Evolutionary conservation across 2,797 vertebrate species (phyloP).

Genomic region (Melanotaenia pygmaea): DNA sequence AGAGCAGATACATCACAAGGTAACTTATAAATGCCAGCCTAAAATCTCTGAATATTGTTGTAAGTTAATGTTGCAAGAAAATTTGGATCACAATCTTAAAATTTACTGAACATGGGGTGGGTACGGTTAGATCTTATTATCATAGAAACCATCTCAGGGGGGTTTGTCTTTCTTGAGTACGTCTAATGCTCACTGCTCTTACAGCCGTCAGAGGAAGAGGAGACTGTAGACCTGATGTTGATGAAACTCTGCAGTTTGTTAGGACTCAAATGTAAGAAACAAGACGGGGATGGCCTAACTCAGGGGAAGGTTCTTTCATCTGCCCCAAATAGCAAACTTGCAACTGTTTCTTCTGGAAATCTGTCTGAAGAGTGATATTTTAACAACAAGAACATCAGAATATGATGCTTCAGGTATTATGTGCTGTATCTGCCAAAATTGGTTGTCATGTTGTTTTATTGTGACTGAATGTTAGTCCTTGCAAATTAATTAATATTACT

Average conservation of each 20-base stretch:
- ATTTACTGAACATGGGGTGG: not conserved
- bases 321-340: constrained; percentile 38
- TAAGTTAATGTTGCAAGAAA: not conserved
- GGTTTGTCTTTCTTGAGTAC: not conserved
- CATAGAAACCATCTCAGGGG: not conserved
- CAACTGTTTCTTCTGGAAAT: constrained; percentile 45
- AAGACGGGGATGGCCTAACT: constrained; percentile 28
- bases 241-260: constrained; percentile 91
- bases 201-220: constrained; percentile 93
- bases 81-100: not conserved
- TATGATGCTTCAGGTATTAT: constrained; percentile 28
- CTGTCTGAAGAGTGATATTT: constrained; percentile 29
- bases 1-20: constrained; percentile 93
- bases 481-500: constrained; percentile 22
- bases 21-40: constrained; percentile 32
- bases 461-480: constrained; percentile 23
- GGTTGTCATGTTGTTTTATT: constrained; percentile 24
- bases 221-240: constrained; percentile 92
- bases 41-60: constrained; percentile 19
- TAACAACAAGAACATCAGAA: not conserved
- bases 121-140: not conserved
- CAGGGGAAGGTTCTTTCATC: constrained; percentile 32
- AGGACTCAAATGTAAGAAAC: constrained; percentile 87
- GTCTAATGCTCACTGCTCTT: constrained; percentile 39
- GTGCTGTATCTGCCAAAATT: constrained; percentile 4